Evolutionary conservation across 1,140 invertebrate genomes (phyloP).

Genomic region (Ptiloglossa arizonensis): DNA sequence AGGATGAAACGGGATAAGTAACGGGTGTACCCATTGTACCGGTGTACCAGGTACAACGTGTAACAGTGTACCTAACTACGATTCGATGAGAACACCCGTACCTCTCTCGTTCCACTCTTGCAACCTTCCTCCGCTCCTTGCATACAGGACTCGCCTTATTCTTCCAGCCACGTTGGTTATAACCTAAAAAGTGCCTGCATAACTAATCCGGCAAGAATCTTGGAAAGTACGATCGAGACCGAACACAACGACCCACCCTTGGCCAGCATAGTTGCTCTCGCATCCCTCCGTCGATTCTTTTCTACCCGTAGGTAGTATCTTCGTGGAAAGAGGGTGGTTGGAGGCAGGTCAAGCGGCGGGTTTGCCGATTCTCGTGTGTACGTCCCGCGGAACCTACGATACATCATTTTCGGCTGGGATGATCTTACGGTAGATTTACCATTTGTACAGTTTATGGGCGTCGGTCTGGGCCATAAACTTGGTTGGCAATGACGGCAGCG

Average conservation of each 20-base stretch:
- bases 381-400: slow-evolving; percentile 76
- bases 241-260: background rate
- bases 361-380: slow-evolving; percentile 56
- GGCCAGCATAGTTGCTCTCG: background rate
- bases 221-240: background rate
- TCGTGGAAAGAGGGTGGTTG: background rate
- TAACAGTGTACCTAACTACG: no score
- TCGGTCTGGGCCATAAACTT: slow-evolving; percentile 82
- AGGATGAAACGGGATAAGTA: no score
- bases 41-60: no score
- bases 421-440: slow-evolving; percentile 82
- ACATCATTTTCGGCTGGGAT: slow-evolving; percentile 83
- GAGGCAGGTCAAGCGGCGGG: slow-evolving; percentile 51
- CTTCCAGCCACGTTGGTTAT: no score
- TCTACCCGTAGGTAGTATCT: background rate
- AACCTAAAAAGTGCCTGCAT: no score
- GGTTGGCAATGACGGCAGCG: slow-evolving; percentile 79
- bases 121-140: no score
- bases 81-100: no score
- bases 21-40: no score
- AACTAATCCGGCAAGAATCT: background rate
- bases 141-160: no score
- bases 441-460: slow-evolving; percentile 81
- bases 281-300: slow-evolving; percentile 22
- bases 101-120: no score